phyloP scores from a whole-genome alignment of 2,888 invertebrate species.

The Thelaira solivaga region DNA sequence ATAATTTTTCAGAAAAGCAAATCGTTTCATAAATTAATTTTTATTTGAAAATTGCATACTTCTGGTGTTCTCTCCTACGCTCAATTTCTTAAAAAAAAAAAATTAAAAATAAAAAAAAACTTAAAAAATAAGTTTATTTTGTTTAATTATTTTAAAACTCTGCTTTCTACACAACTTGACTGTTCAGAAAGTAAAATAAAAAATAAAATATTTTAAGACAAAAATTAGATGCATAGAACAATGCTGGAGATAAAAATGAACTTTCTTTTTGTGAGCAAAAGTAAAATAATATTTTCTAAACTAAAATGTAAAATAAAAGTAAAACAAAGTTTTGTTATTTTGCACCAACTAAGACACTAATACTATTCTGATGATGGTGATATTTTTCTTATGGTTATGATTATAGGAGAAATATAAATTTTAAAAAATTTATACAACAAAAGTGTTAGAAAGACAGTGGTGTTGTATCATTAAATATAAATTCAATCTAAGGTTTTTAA shows the following conservation, averaged over 20 bases:
- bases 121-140: too few species aligned
- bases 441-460: not conserved
- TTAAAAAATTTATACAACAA: not conserved
- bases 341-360: conserved; percentile 19
- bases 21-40: too few species aligned
- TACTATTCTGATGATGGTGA: not conserved
- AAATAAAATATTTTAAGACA: conserved; percentile 29
- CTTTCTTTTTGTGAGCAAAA: conserved; percentile 8
- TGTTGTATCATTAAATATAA: too few species aligned
- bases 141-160: conserved; percentile 6
- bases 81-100: too few species aligned
- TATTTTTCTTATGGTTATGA: not conserved
- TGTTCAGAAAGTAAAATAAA: not conserved
- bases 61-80: too few species aligned
- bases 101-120: too few species aligned
- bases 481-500: too few species aligned
- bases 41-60: too few species aligned
- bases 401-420: not conserved
- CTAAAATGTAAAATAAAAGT: not conserved
- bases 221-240: conserved; percentile 43
- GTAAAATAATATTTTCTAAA: conserved; percentile 15
- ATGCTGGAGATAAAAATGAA: not conserved
- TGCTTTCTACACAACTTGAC: not conserved
- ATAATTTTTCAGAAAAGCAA: too few species aligned
- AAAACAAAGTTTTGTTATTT: conserved; percentile 7